These are phyloP conservation scores for Sphinx pinastri DNA, from an alignment of 2,888 invertebrate genomes.

Conservation along the genomic window DNA sequence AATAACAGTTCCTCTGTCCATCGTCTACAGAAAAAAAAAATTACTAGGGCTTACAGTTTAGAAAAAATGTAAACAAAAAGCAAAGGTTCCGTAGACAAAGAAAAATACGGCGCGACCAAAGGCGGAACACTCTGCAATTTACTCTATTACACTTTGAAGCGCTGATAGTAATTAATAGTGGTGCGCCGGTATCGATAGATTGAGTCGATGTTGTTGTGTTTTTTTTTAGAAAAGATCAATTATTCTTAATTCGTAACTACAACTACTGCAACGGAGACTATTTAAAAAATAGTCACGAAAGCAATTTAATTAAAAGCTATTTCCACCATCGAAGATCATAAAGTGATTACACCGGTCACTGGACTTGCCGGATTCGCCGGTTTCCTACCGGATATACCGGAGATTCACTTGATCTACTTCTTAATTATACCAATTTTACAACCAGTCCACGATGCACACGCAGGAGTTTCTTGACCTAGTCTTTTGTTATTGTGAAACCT, in stretches of 20 bases:
- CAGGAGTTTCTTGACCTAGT: not conserved
- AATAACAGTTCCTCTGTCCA: not conserved
- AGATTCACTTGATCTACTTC: not conserved
- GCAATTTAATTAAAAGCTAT: too few species aligned
- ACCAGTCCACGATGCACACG: too few species aligned
- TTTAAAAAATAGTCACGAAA: too few species aligned
- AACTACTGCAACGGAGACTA: too few species aligned
- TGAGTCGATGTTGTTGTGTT: conserved; percentile 12
- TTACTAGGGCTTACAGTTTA: not conserved
- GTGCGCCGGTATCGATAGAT: conserved; percentile 32
- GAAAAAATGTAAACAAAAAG: conserved; percentile 14
- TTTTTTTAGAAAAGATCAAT: not conserved
- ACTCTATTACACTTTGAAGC: conserved; percentile 44
- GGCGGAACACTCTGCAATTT: conserved; percentile 30
- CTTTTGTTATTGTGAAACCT: not conserved
- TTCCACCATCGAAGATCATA: not conserved
- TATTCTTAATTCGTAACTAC: not conserved
- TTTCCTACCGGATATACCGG: not conserved
- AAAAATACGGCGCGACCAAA: conserved; percentile 27
- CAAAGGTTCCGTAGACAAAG: conserved; percentile 24
- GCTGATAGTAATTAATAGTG: conserved; percentile 42
- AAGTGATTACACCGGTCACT: not conserved
- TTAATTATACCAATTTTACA: not conserved
- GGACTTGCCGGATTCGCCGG: not conserved
- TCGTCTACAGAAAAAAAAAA: not conserved